These are phyloP conservation scores for Fregata magnificens DNA, from an alignment of 2,113 vertebrate species.

Conservation along the genomic window DNA sequence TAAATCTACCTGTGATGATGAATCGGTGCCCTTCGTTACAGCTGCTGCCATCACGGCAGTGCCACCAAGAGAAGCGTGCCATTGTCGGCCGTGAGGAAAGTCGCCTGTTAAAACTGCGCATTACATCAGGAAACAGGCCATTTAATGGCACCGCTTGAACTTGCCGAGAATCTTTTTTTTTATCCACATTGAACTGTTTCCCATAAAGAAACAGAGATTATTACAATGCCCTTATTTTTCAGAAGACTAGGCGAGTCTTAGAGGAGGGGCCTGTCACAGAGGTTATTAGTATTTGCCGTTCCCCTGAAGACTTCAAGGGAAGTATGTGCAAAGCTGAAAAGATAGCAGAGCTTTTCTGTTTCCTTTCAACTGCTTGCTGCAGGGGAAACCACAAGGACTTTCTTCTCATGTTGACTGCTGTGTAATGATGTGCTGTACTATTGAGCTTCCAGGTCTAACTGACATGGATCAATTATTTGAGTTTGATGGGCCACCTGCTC, in stretches of 20 bases:
- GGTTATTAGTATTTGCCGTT: background rate
- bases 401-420: constrained; percentile 28
- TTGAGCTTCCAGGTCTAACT: constrained; percentile 31
- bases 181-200: background rate
- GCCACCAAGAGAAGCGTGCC: accelerated
- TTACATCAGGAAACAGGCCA: background rate
- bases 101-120: background rate
- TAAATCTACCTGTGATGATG: background rate
- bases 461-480: constrained; percentile 46
- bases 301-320: background rate
- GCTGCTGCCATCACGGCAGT: accelerated
- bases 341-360: constrained; percentile 4
- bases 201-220: background rate
- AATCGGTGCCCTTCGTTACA: accelerated
- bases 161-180: background rate
- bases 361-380: constrained; percentile 26
- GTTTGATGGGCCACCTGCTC: constrained; percentile 39
- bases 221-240: background rate
- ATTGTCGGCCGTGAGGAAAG: accelerated
- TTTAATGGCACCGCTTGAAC: background rate
- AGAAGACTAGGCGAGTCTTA: background rate
- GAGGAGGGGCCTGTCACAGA: background rate
- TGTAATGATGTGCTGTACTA: constrained; percentile 44
- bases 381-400: constrained; percentile 35
- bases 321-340: background rate